These are phyloP conservation scores for Chaitophorus viminalis DNA, from an alignment of 2,888 invertebrate genomes.

Conservation along the genomic window DNA sequence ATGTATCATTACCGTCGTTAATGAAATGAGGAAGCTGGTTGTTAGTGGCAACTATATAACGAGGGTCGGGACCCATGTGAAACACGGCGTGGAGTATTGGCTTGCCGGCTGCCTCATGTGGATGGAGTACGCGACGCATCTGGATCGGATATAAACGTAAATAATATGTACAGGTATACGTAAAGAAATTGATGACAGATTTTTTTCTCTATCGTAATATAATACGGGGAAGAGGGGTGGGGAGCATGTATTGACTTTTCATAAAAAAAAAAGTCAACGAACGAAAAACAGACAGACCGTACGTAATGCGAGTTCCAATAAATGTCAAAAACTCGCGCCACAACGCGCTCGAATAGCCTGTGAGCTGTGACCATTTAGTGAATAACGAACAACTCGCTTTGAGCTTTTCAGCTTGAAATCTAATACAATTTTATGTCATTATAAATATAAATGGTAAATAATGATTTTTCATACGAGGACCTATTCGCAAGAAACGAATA, in stretches of 20 bases:
- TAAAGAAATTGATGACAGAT: background rate
- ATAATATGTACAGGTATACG: background rate
- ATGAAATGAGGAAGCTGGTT: conserved; percentile 59
- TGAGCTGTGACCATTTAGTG: background rate
- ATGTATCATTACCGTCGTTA: conserved; percentile 28
- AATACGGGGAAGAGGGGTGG: too few relatives aligned
- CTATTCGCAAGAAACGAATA: conserved; percentile 18
- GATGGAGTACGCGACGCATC: background rate
- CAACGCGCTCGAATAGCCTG: background rate
- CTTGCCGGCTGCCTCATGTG: background rate
- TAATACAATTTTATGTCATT: conserved; percentile 14
- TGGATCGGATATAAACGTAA: background rate
- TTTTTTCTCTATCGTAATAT: background rate
- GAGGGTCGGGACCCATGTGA: conserved; percentile 54
- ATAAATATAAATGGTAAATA: conserved; percentile 18
- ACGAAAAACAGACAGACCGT: conserved; percentile 4
- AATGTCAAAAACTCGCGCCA: background rate
- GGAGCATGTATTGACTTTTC: background rate
- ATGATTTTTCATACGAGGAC: conserved; percentile 3
- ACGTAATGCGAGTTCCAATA: background rate
- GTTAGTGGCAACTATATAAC: conserved; percentile 41
- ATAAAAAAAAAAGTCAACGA: background rate
- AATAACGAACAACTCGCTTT: background rate
- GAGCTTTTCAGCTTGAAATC: conserved; percentile 1
- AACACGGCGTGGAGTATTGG: background rate